phyloP scores from a whole-genome alignment of 2,113 vertebrate genomes.

The Arothron firmamentum region DNA sequence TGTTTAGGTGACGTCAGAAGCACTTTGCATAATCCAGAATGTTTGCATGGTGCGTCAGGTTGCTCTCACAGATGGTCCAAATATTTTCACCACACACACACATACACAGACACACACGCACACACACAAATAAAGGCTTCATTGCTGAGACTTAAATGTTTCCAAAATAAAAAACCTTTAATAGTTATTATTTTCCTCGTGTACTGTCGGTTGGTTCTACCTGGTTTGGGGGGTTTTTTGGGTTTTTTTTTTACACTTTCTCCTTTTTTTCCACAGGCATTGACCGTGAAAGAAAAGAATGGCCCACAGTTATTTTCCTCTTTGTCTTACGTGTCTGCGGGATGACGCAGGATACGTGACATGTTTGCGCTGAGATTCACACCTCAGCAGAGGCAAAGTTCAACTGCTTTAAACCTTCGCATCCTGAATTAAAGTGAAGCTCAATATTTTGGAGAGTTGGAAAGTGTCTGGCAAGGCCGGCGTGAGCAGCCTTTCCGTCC shows the following conservation, averaged over 20 bases:
- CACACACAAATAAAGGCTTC: slow-evolving; percentile 27
- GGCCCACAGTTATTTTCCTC: neutral
- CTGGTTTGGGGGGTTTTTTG: too few species aligned
- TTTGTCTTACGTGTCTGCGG: neutral
- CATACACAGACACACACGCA: slow-evolving; percentile 51
- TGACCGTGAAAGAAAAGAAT: slow-evolving; percentile 3
- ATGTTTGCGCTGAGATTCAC: slow-evolving; percentile 2
- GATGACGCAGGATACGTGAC: neutral
- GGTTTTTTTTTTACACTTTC: neutral
- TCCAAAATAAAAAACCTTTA: slow-evolving; percentile 1
- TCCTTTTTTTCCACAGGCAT: neutral
- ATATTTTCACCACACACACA: slow-evolving; percentile 50
- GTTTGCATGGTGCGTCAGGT: slow-evolving; percentile 55
- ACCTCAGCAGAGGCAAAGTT: neutral
- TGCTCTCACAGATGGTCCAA: slow-evolving; percentile 34
- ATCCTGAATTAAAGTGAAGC: neutral
- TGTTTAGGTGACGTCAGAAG: slow-evolving; percentile 24
- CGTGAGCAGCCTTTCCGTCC: neutral
- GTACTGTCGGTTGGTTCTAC: neutral
- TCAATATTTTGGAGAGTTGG: too few species aligned
- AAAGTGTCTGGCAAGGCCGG: too few species aligned
- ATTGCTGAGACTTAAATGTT: slow-evolving; percentile 17
- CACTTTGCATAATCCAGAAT: slow-evolving; percentile 62
- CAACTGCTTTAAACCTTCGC: slow-evolving; percentile 3
- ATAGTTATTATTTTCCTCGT: neutral